Base-by-base conservation (phyloP, 1,140 invertebrate species). In the Polyergus mexicanus region DNA sequence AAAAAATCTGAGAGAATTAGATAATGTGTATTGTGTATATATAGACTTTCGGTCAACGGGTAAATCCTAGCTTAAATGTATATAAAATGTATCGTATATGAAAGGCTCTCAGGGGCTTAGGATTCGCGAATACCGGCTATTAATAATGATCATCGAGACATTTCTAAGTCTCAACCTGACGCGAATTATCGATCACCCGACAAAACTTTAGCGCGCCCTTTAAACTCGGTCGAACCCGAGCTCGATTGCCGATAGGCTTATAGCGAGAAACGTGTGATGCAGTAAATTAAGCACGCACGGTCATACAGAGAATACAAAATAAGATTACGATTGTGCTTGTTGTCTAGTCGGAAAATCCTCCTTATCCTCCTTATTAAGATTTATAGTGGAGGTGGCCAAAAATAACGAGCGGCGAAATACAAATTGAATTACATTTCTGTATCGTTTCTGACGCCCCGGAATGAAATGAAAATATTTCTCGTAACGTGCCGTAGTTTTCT, bases 121-220 rank as follows among this genome's bases (percentile, higher is more conserved):
- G 28, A 74, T 83, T 83, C 28, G 32, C 35, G n/a, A 19, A 65
- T 60, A 35, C 60, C 28, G 25, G n/a, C 25, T 74, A 60, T 74
- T 60, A 72, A 83, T 72, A 72, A 83, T 28, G 44, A 83, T 60
- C 54, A 44, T 74, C 77, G 19, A 41, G 44, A 83, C 54, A 22
- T 81, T 81, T 72, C 54, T 28, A 32, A 54, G 19, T 80, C 63
- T 69, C 63, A 60, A 47, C 44, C 72, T 74, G 65, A 85, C 74
- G 75, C 56, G 76, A 86, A 80, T 85, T 92, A 92, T 93, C 90
- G 90, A 92, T 91, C 80, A 76, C 19, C 74, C 19, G 13, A 16
- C 41, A 51, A 76, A 90, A 84, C 83, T 89, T 89, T 51, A 62
- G 85, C 75, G 51, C 44, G 66, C 87, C 71, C 84, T 88, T 85